Conservation (phyloP, 2,797 vertebrate genomes). For the Myripristis jacobus region DNA sequence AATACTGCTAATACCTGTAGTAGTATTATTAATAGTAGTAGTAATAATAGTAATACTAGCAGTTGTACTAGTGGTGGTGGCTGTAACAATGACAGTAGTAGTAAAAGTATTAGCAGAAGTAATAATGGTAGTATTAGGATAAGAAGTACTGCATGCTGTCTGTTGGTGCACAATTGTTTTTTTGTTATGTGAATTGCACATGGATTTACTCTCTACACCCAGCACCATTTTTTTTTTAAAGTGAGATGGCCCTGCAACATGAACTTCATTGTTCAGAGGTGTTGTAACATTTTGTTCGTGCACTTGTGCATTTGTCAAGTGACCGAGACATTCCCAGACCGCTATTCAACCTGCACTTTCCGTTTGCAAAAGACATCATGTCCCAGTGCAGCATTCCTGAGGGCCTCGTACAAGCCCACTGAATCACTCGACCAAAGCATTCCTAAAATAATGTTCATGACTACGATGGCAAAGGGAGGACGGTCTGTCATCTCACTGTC, state of each 20-base stretch:
- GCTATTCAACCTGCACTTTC: slow-evolving; percentile 37
- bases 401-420: slow-evolving; percentile 39
- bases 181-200: background rate
- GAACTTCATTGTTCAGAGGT: background rate
- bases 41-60: too few relatives aligned
- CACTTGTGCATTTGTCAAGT: slow-evolving; percentile 1
- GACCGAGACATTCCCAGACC: slow-evolving; percentile 57
- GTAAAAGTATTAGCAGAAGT: too few relatives aligned
- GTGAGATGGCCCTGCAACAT: background rate
- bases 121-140: background rate
- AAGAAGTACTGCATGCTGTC: background rate
- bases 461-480: slow-evolving; percentile 17
- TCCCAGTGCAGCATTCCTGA: slow-evolving; percentile 53
- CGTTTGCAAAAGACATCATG: slow-evolving; percentile 61
- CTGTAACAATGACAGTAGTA: too few relatives aligned
- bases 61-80: too few relatives aligned
- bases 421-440: slow-evolving; percentile 25
- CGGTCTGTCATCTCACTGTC: slow-evolving; percentile 8
- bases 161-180: background rate
- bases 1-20: background rate
- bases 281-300: slow-evolving; percentile 22
- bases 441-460: background rate
- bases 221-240: background rate
- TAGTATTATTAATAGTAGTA: too few relatives aligned
- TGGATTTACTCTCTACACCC: background rate